Percentiles rank a stretch among this genome's conserved stretches.
Evolutionary conservation across 2,113 vertebrate genomes (phyloP).

Genomic region (Lagopus muta): DNA sequence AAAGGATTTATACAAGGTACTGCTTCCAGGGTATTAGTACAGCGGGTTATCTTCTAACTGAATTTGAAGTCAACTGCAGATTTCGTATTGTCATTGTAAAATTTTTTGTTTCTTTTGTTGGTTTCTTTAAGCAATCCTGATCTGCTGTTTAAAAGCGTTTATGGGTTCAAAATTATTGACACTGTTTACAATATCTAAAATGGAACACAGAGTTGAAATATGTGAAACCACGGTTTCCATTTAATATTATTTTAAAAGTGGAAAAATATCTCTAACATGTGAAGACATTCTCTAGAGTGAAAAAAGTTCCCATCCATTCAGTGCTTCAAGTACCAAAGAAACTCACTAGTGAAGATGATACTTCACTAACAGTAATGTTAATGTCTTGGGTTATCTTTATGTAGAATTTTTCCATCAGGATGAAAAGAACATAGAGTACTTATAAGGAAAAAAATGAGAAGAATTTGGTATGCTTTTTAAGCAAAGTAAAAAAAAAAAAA

Average conservation of each 20-base stretch:
- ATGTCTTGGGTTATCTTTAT: background rate
- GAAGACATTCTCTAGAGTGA: background rate
- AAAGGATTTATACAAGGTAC: constrained; percentile 39
- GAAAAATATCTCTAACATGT: background rate
- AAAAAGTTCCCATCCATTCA: background rate
- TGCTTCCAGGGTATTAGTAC: constrained; percentile 39
- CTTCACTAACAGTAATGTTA: background rate
- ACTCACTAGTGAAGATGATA: background rate
- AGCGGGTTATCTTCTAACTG: constrained; percentile 4
- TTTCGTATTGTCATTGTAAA: background rate
- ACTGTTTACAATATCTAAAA: background rate
- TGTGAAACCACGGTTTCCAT: background rate
- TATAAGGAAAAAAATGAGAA: background rate
- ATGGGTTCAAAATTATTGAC: background rate
- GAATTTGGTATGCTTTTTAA: constrained; percentile 59
- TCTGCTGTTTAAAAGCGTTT: background rate
- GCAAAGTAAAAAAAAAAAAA: constrained; percentile 8
- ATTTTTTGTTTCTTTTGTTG: background rate
- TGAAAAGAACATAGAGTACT: constrained; percentile 19
- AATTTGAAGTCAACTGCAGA: constrained; percentile 20
- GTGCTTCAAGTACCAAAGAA: background rate
- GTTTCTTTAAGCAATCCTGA: background rate
- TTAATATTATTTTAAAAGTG: background rate
- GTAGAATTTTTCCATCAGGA: background rate
- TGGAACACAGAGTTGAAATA: background rate